phyloP scores from a whole-genome alignment of 2,888 invertebrate genomes.

The Cephonodes hylas region DNA sequence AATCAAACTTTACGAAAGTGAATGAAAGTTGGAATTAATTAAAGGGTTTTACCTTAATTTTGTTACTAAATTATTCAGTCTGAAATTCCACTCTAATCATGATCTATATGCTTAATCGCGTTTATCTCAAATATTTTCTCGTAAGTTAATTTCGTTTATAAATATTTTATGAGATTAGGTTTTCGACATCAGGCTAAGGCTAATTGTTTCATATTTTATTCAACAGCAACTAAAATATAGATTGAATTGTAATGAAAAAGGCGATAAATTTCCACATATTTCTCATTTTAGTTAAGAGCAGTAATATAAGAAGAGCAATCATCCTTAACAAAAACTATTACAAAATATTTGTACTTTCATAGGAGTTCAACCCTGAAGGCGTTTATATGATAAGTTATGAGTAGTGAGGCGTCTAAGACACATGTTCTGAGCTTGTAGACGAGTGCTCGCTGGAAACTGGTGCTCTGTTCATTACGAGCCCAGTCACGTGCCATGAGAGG shows the following conservation, averaged over 20 bases:
- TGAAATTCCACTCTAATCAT: background rate
- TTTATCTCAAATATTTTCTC: background rate
- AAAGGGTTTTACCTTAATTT: background rate
- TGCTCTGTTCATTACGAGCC: conserved; percentile 40
- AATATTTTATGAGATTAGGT: no score
- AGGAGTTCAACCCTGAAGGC: background rate
- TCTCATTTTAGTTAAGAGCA: no score
- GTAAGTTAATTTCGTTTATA: no score
- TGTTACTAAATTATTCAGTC: background rate
- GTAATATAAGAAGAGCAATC: no score
- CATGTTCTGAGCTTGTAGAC: conserved; percentile 12
- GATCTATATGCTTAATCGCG: background rate
- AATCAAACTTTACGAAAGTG: background rate
- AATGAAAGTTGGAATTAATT: background rate
- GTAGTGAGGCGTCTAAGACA: conserved; percentile 22
- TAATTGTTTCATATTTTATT: no score
- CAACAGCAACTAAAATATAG: no score
- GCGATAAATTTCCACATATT: no score
- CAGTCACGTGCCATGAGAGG: conserved; percentile 53
- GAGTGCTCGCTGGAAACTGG: conserved; percentile 1
- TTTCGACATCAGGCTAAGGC: no score
- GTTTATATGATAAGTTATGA: conserved; percentile 15
- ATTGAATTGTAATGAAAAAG: no score
- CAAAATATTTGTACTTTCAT: no score
- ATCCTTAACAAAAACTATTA: no score